Evolutionary conservation across 2,888 invertebrate genomes (phyloP), one percentile per base, ranked within the genome.

Genomic region (Drosophila eohydei): DNA sequence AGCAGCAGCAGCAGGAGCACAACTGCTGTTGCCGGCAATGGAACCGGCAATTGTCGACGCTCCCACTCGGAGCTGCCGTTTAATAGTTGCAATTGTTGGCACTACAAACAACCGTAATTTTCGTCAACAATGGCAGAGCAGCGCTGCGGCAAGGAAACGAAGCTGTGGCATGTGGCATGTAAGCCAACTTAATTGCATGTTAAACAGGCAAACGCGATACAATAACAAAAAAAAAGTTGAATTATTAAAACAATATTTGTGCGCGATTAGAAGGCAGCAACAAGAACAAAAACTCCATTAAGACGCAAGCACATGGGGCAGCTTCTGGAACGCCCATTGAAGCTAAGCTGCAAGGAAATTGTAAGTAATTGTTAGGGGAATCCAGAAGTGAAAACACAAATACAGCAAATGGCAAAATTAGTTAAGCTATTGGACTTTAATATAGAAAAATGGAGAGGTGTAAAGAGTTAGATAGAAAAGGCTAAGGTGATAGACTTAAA

Each of bases 201-300:
- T 78, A 80, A 83, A 81, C 78, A 74, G 74, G 52, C 55, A 56
- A 55, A 30, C 66, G 46, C 54, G 48, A 48, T 62, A 46, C 55
- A 38, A 63, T 61, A 68, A 60, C 44, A 48, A 71, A 71, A 80
- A 68, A 58, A 52, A 52, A 78, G 68, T 62, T 82, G 59, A 83
- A 81, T 81, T 88, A 85, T 83, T 83, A 88, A 81, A 88, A 88
- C 65, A 87, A 84, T 85, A 85, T 83, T 85, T 83, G 78, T 54
- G 59, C 69, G 54, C 88, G 71, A 72, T 75, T 81, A 78, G 71
- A 56, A 16, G 60, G 51, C 57, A 58, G 21, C 58, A 50, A 26
- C 26, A 52, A 28, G 38, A 28, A 11, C 12, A 28, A 34, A 3
- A 28, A 26, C 26, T 38, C 2, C n/a, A 28, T 28, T n/a, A 54